Evolutionary conservation across 2,113 vertebrate species (phyloP).

Genomic region (Andinoacara biseriatus): DNA sequence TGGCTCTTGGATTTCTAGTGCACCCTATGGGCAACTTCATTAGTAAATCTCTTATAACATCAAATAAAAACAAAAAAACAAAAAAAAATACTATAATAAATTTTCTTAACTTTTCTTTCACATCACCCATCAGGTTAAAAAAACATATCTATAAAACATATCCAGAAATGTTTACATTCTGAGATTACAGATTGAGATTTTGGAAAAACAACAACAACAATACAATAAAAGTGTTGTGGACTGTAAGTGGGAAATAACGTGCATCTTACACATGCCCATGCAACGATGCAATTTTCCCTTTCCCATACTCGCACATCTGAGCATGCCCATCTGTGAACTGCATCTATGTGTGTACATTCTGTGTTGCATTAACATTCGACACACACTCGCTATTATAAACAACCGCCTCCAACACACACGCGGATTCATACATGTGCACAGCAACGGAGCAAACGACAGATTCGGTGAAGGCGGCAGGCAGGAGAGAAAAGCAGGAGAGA

Average conservation of each 20-base stretch:
- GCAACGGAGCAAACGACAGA: slow-evolving; percentile 42
- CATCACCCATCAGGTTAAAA: background rate
- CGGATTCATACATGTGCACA: slow-evolving; percentile 29
- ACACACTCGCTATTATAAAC: slow-evolving; percentile 3
- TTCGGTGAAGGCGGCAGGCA: slow-evolving; percentile 29
- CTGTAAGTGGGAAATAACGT: background rate
- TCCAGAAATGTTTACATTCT: background rate
- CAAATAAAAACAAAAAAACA: background rate
- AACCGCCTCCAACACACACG: background rate
- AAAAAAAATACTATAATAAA: background rate
- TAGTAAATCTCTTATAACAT: slow-evolving; percentile 6
- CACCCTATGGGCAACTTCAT: background rate
- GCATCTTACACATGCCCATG: background rate
- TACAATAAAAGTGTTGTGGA: background rate
- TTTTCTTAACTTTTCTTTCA: background rate
- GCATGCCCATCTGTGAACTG: slow-evolving; percentile 14
- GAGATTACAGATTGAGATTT: background rate
- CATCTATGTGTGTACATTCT: background rate
- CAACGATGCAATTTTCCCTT: background rate
- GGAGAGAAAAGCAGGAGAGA: background rate
- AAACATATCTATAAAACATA: too few species aligned
- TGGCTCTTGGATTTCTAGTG: background rate
- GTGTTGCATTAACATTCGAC: slow-evolving; percentile 48
- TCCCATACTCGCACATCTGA: background rate
- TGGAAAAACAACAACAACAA: too few species aligned